A percentile compares a stretch with the other conserved stretches of the same genome.
Conservation (phyloP, 2,113 vertebrate species). For the Odobenus rosmarus region DNA sequence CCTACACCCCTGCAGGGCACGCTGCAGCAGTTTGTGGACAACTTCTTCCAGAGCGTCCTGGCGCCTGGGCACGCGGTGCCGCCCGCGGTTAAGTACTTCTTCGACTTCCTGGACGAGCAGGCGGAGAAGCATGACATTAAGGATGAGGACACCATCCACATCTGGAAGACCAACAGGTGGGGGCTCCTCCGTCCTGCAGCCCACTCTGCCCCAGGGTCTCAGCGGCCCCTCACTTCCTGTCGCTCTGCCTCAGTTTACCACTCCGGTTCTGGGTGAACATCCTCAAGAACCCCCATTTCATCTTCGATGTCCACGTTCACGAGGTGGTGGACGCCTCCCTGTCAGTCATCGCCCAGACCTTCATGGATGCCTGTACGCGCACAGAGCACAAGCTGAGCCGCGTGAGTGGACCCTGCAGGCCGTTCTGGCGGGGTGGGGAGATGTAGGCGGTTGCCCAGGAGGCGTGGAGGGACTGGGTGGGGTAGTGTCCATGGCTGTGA, state of each 20-base stretch:
- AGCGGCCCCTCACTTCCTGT: background rate
- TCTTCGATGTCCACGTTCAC: slow-evolving; percentile 96
- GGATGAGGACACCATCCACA: slow-evolving; percentile 98
- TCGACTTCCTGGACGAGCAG: slow-evolving; percentile 98
- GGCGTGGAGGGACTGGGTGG: rapidly evolving
- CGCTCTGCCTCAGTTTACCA: slow-evolving; percentile 88
- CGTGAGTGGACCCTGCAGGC: slow-evolving; percentile 84
- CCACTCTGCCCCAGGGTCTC: rapidly evolving
- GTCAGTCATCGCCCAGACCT: slow-evolving; percentile 98
- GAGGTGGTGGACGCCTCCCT: slow-evolving; percentile 98
- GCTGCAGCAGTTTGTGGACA: slow-evolving; percentile 98
- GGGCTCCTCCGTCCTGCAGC: rapidly evolving
- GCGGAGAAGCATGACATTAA: slow-evolving; percentile 95
- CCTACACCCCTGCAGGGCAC: slow-evolving; percentile 89
- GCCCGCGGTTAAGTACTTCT: slow-evolving; percentile 98
- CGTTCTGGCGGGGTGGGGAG: background rate
- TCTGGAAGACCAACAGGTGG: slow-evolving; percentile 99
- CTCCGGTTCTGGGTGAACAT: slow-evolving; percentile 99
- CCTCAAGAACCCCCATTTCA: slow-evolving; percentile 99
- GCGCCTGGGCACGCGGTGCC: slow-evolving; percentile 94
- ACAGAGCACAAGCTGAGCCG: slow-evolving; percentile 99
- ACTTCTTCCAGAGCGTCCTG: slow-evolving; percentile 97
- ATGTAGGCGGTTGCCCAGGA: rapidly evolving
- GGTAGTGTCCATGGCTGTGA: rapidly evolving
- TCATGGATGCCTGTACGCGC: slow-evolving; percentile 99